Percentiles rank a stretch among this genome's conserved stretches.
Evolutionary conservation across 2,888 invertebrate genomes (phyloP).

Genomic region (Drosophila trichaetosa): DNA sequence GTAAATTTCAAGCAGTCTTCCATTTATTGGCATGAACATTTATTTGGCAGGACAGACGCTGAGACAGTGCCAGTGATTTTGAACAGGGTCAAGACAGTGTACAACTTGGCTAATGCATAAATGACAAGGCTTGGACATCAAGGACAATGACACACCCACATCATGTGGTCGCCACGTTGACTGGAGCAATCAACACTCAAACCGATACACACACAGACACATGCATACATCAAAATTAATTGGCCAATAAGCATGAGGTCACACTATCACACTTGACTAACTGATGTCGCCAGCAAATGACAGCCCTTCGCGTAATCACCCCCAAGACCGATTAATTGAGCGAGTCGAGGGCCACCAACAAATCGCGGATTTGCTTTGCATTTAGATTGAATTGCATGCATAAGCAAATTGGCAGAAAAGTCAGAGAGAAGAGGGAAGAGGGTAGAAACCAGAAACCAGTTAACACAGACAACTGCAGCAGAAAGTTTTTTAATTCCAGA

Average conservation of each 20-base stretch:
- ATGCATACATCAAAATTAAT: slow-evolving; percentile 56
- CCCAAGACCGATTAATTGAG: slow-evolving; percentile 48
- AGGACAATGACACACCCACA: slow-evolving; percentile 1
- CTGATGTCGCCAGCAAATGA: slow-evolving; percentile 5
- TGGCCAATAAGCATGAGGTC: slow-evolving; percentile 35
- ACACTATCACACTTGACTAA: slow-evolving; percentile 11
- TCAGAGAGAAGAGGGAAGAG: background rate
- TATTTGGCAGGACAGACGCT: background rate
- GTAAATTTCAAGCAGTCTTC: slow-evolving; percentile 41
- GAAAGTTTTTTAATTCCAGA: slow-evolving; percentile 27
- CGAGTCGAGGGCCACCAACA: slow-evolving; percentile 7
- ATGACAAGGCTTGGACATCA: slow-evolving; percentile 14
- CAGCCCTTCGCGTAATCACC: background rate
- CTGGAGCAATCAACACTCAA: slow-evolving; percentile 31
- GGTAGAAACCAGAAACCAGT: slow-evolving; percentile 36
- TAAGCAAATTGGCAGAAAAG: slow-evolving; percentile 9
- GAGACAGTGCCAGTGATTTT: background rate
- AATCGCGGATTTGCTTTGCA: slow-evolving; percentile 46
- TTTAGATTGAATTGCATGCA: slow-evolving; percentile 58
- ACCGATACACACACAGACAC: background rate
- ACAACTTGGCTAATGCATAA: slow-evolving; percentile 14
- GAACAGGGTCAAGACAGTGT: background rate
- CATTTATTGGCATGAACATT: slow-evolving; percentile 9
- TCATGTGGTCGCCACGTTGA: slow-evolving; percentile 6
- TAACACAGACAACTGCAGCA: slow-evolving; percentile 25